Evolutionary conservation across 1,140 invertebrate genomes (phyloP), one percentile per base, ranked within the genome.

Genomic region (Homalodisca vitripennis): DNA sequence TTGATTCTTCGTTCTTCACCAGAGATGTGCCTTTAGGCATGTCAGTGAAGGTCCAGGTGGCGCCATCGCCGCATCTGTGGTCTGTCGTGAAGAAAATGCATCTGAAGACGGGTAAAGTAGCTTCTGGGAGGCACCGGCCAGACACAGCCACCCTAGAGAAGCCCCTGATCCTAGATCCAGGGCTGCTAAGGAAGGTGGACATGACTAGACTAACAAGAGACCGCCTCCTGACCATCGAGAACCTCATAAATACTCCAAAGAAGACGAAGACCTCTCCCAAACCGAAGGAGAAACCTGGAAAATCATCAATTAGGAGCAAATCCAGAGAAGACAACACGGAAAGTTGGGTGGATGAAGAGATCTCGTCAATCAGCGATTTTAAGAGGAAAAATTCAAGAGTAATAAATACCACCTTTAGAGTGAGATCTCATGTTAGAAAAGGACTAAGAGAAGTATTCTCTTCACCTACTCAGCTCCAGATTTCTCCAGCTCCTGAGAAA

Each of bases 81-180:
- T 10, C 20, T 1, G 41, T 46, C 2, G 63, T 66, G 6, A n/a
- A 27, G 6, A 66, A 47, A 17, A 41, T 66, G 31, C 63, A 66
- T 1, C 63, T 66, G 20, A 66, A 66, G 41, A 60, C 55, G 17
- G 24, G 24, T 3, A 60, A 60, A 29, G 14, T 26, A 1, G 22
- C 63, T 20, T n/a, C n/a, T 3, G 6, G 32, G 34, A 41, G 34
- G 6, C 57, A n/a, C 24, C 31, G 86, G 2, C 86, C 86, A 1
- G 77, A 82, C 2, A 87, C 86, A 0, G 86, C 85, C 1, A 85
- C 84, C 34, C 75, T 87, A 26, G 84, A 84, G n/a, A 81, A 80
- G 29, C 85, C 86, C 0, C 78, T 79, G 22, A 77, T 88, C 0
- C 77, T 88, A 27, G 82, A 88, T 71, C 82, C 83, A 1, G 75